Evolutionary conservation across 2,888 invertebrate species (phyloP), one percentile per base, ranked within the genome.

Genomic region (Pelosia muscerda): DNA sequence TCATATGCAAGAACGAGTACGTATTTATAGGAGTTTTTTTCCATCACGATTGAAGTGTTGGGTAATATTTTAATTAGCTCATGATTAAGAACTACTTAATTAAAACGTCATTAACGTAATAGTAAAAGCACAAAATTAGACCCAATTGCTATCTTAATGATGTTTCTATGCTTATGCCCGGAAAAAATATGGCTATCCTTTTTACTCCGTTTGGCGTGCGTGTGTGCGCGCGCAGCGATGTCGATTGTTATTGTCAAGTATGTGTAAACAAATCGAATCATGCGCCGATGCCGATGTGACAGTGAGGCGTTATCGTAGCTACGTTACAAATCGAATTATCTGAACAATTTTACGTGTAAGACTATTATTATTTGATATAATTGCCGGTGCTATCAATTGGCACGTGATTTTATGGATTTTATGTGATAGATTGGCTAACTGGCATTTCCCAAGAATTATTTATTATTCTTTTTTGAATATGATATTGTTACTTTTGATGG

Each of bases 251-350:
- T 89, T 90, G 90, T 88, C 85, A 80, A 83, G 86, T 88, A 84
- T 86, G 87, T 89, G 90, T 91, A 90, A 91, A 90, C 90, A 90
- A 75, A 78, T 75, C 80, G 83, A 87, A 85, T 86, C 87, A 86
- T 84, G 84, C 85, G 81, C 79, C 74, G 81, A 79, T 73, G 71
- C 78, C 74, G 79, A 81, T 76, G 72, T 74, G 73, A 81, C 82
- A 82, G 74, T 79, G 81, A 77, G 63, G 57, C 79, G 73, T 72
- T 80, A 81, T 77, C 76, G 72, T 73, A n/a, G 59, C 66, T 67
- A 66, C 66, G 68, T 70, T 76, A 71, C 76, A 75, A 78, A 75
- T 78, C 73, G 78, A 75, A 69, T 70, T 66, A 72, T 65, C 68
- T 77, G 54, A 69, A 59, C 2, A 22, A 31, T 64, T 70, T 72